Base-by-base conservation (phyloP, 2,888 invertebrate genomes). In the Herminia tarsipennalis region DNA sequence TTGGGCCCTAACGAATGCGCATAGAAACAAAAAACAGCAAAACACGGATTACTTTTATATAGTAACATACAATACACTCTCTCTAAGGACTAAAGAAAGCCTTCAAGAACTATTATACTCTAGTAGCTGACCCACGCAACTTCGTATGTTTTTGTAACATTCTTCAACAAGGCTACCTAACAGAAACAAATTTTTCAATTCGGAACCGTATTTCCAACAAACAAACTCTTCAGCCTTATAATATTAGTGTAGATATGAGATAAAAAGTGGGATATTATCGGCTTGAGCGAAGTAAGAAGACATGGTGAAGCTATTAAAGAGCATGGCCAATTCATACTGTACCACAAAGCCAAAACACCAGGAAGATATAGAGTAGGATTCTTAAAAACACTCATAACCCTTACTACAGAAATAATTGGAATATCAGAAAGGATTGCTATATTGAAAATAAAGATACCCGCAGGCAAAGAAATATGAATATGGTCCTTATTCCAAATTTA, bases 301-400 rank as follows among this genome's bases (percentile, higher is more conserved):
- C 9, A 32, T n/a, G 32, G 32, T n/a, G 32, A 32, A 9, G 6
- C 16, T 8, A 32, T 18, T 18, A 5, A 18, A 5, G 20, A 18
- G 20, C 20, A 18, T 5, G 5, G 5, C 5, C 3, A 18, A 18
- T 18, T 18, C 20, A 4, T 18, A 18, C 20, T 18, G 5, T 18
- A 18, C 5, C 5, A 18, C 20, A 18, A 18, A 18, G 20, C 3
- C 20, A 5, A 18, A 18, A 18, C 20, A 18, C 20, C 20, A 18
- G 20, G 32, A 32, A 32, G 18, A 17, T 17, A 32, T 16, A 17
- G 32, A 4, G 32, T 32, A 32, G 32, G 32, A 14, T 18, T 18
- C 20, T 5, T 18, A 18, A 18, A 18, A 18, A 5, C 20, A 18
- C 20, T 18, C 20, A 18, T 5, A 18, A 3, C 20, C 3, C 5